These are phyloP conservation scores for Onychorhynchus coronatus DNA, from an alignment of 2,113 vertebrate genomes.

Conservation along the genomic window DNA sequence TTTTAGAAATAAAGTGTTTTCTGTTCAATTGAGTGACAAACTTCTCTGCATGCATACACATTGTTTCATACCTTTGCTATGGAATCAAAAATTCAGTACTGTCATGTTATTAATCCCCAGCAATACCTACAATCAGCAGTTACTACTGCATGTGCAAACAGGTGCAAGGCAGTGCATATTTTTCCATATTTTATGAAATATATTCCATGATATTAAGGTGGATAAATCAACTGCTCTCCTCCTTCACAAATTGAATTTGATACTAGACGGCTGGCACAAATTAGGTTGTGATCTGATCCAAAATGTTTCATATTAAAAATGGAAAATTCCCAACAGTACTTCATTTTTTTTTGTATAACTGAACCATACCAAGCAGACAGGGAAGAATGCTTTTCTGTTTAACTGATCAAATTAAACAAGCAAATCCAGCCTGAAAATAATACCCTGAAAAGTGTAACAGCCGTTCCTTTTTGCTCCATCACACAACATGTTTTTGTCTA, in stretches of 20 bases:
- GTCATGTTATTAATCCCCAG: background rate
- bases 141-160: background rate
- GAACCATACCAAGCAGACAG: background rate
- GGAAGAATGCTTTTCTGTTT: background rate
- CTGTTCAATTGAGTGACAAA: background rate
- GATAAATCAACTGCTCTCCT: slow-evolving; percentile 15
- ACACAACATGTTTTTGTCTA: background rate
- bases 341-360: background rate
- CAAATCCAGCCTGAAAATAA: background rate
- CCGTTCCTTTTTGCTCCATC: background rate
- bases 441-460: background rate
- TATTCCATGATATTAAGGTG: background rate
- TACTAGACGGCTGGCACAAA: background rate
- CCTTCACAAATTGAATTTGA: slow-evolving; percentile 18
- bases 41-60: background rate
- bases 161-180: background rate
- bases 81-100: background rate
- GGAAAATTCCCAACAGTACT: background rate
- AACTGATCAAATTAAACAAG: slow-evolving; percentile 1
- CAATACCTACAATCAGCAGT: background rate
- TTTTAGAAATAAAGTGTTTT: background rate
- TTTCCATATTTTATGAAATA: slow-evolving; percentile 40
- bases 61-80: background rate
- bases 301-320: slow-evolving; percentile 1
- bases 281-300: slow-evolving; percentile 8